Conservation (phyloP, 2,797 vertebrate genomes). For the Sorex maritimensis region DNA sequence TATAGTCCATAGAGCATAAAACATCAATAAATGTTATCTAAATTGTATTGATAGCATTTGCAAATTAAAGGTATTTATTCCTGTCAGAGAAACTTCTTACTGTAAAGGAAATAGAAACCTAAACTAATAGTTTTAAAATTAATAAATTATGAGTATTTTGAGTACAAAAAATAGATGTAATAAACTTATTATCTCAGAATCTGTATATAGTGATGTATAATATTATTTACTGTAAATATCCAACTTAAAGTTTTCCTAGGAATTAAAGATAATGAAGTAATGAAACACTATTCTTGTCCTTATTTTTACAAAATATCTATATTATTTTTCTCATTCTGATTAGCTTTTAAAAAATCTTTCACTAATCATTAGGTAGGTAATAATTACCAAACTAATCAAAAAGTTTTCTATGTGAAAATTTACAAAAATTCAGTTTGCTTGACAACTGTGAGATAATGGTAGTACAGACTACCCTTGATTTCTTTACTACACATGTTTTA, state of each 20-base stretch:
- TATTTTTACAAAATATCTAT: not conserved
- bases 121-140: constrained; percentile 44
- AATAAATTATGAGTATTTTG: not conserved
- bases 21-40: constrained; percentile 56
- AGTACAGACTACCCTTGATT: not conserved
- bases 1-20: not conserved
- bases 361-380: not conserved
- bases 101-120: constrained; percentile 51
- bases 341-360: constrained; percentile 8
- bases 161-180: not conserved
- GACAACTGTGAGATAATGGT: constrained; percentile 8
- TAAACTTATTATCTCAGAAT: constrained; percentile 29
- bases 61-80: constrained; percentile 51
- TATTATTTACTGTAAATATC: constrained; percentile 25
- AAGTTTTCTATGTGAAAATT: not conserved
- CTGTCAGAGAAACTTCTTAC: constrained; percentile 1
- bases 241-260: not conserved
- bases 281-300: not conserved
- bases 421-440: not conserved
- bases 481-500: constrained; percentile 18
- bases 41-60: constrained; percentile 57
- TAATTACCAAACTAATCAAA: not conserved
- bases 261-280: constrained; percentile 48
- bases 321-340: constrained; percentile 11
- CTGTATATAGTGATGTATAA: not conserved